Base-by-base conservation (phyloP, 30 jellyfish, hydroid and myxozoan species). In the Aurelia sp. region DNA sequence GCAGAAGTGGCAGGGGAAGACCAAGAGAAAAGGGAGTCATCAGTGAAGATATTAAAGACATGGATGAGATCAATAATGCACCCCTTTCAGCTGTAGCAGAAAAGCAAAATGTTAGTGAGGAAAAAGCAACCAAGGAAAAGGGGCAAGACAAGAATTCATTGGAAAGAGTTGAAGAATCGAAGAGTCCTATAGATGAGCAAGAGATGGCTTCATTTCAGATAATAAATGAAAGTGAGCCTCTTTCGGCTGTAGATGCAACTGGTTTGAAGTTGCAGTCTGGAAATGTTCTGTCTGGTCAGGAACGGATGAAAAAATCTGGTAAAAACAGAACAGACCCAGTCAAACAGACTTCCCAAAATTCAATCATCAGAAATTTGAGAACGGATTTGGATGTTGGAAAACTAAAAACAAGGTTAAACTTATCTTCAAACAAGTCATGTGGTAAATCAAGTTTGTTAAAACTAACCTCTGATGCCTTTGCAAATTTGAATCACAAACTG, bases 401-500 rank as follows among this genome's bases (percentile, higher is more conserved):
- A 7, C 55, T 44, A 8, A 44, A 44, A 44, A 44, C 55, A 1
- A 44, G 15, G 2, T 44, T 44, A 13, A 44, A 44, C 7, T 8
- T 44, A 44, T 44, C 55, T 8, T 44, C 3, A 16, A 44, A 16
- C 9, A 44, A 44, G 15, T 5, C 55, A 44, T 12, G 55, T 12
- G 33, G 61, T 30, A 62, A 58, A 19, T 53, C 22, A 11, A 33
- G 18, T 41, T 81, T 82, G 13, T 35, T 82, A 40, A 82, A 82
- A 38, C 20, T 87, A 7, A 87, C 96, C 8, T 72, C 86, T 12
- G 86, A 74, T 24, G 74, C 71, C 9, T 87, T 87, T 27, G 50
- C 67, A 58, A 75, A 48, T n/a, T 18, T 87, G 5, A 81, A 90
- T 5, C 65, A 75, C 72, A 87, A 73, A 41, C 50, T 87, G 17